Percentiles rank a stretch among this genome's conserved stretches.
phyloP scores from a whole-genome alignment of 2,888 invertebrate genomes.

The Mactromeris polynyma region DNA sequence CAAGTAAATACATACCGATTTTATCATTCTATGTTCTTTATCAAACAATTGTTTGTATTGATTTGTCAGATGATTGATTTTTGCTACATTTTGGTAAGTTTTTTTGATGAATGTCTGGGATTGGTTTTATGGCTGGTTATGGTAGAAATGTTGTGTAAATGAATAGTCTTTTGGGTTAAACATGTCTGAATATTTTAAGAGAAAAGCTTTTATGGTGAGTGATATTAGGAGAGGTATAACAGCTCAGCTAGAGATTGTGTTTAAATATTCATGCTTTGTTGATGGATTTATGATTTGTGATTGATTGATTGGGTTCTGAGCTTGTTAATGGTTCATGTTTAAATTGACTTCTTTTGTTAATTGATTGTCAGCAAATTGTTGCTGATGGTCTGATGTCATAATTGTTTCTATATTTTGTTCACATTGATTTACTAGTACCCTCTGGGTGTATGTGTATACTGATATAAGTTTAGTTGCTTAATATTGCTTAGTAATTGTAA shows the following conservation, averaged over 20 bases:
- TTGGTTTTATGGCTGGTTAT: conserved; percentile 11
- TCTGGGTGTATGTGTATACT: too few species aligned
- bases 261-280: conserved; percentile 6
- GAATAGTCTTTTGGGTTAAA: not conserved
- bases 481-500: too few species aligned
- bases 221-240: not conserved
- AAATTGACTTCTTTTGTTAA: conserved; percentile 16
- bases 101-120: conserved; percentile 16
- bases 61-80: conserved; percentile 5
- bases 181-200: conserved; percentile 15
- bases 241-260: not conserved
- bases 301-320: not conserved
- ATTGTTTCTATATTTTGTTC: not conserved
- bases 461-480: too few species aligned
- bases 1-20: conserved; percentile 6
- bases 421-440: too few species aligned
- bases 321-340: conserved; percentile 14
- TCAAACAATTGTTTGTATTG: conserved; percentile 10
- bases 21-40: conserved; percentile 6
- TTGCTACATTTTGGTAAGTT: conserved; percentile 11
- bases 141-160: conserved; percentile 10
- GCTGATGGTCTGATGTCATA: not conserved
- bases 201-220: conserved; percentile 8
- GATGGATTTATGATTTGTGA: conserved; percentile 20
- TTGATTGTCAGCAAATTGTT: conserved; percentile 4